A percentile compares a stretch with the other conserved stretches of the same genome.
Evolutionary conservation across 2,888 invertebrate species (phyloP).

Genomic region (Dasypogon diadema): DNA sequence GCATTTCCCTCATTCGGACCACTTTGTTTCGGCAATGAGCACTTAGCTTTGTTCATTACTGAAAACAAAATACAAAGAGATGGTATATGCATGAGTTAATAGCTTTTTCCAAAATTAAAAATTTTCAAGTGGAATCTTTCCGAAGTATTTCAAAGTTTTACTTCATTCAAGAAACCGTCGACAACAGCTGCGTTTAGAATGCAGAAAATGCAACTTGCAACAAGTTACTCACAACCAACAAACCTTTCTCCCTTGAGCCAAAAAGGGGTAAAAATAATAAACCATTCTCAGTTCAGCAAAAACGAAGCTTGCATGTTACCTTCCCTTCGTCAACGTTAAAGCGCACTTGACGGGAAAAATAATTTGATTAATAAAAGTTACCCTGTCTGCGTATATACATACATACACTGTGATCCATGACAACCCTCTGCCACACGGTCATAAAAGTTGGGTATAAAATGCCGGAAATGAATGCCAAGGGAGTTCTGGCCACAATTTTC

Average conservation of each 20-base stretch:
- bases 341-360: not conserved
- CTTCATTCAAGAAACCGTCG: too few species aligned
- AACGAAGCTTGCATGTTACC: too few species aligned
- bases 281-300: not conserved
- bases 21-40: too few species aligned
- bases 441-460: constrained; percentile 38
- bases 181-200: constrained; percentile 28
- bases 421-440: not conserved
- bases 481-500: not conserved
- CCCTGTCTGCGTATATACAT: constrained; percentile 5
- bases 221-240: constrained; percentile 24
- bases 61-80: too few species aligned
- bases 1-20: too few species aligned
- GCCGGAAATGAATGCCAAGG: constrained; percentile 18
- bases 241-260: not conserved
- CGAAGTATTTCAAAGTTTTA: not conserved
- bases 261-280: not conserved
- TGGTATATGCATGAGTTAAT: too few species aligned
- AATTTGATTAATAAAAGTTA: constrained; percentile 42
- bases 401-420: constrained; percentile 12
- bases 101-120: not conserved
- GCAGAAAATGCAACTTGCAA: constrained; percentile 38
- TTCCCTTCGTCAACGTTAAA: not conserved
- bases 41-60: too few species aligned
- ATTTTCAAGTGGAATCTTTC: not conserved